Percentiles rank a stretch among this genome's conserved stretches.
These are phyloP conservation scores for Urophycis tenuis DNA, from an alignment of 2,797 vertebrate genomes.

Conservation along the genomic window DNA sequence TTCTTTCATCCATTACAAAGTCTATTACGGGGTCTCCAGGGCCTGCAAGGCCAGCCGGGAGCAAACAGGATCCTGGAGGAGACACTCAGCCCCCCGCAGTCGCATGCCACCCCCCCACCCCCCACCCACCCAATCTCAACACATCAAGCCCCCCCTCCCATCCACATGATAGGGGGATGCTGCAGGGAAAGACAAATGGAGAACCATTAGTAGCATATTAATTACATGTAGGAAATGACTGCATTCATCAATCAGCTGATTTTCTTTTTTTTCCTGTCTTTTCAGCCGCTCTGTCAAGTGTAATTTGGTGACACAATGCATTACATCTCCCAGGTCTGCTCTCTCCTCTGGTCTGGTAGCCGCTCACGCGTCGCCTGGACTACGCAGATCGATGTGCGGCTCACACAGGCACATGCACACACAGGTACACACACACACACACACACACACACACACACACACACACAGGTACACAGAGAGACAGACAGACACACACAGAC, in stretches of 20 bases:
- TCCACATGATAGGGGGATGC: slow-evolving; percentile 45
- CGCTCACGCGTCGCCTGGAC: slow-evolving; percentile 50
- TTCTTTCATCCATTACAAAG: slow-evolving; percentile 64
- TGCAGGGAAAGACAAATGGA: slow-evolving; percentile 64
- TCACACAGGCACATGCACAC: no score
- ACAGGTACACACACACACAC: not conserved
- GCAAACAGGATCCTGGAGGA: slow-evolving; percentile 58
- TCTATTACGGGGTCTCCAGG: slow-evolving; percentile 64
- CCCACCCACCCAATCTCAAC: slow-evolving; percentile 49
- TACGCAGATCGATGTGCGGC: no score
- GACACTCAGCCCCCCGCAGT: slow-evolving; percentile 40
- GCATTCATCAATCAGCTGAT: slow-evolving; percentile 74
- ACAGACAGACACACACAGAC: no score
- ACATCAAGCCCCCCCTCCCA: slow-evolving; percentile 39
- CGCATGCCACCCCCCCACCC: slow-evolving; percentile 2
- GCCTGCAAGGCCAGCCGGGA: slow-evolving; percentile 61
- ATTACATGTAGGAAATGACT: slow-evolving; percentile 75
- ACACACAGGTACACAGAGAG: not conserved
- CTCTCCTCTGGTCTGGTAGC: slow-evolving; percentile 53
- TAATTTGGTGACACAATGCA: slow-evolving; percentile 62
- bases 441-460: not conserved
- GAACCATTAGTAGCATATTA: slow-evolving; percentile 73
- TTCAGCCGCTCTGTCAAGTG: slow-evolving; percentile 59
- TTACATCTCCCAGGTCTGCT: slow-evolving; percentile 54
- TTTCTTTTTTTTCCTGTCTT: slow-evolving; percentile 37